phyloP scores from a whole-genome alignment of 2,113 vertebrate species.

The Theropithecus gelada region DNA sequence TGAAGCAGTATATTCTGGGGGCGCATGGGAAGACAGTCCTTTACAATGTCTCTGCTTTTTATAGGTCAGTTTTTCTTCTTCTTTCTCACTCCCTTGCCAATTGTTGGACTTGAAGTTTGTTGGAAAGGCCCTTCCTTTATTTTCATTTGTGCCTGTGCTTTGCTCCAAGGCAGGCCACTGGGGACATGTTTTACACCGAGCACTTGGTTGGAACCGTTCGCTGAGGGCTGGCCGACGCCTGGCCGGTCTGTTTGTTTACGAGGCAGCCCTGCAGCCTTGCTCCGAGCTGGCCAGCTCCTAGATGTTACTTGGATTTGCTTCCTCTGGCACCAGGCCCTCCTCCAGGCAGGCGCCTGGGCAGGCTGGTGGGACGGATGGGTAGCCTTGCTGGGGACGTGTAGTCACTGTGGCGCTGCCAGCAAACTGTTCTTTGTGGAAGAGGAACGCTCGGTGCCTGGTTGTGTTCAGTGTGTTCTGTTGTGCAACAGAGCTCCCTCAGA shows the following conservation, averaged over 20 bases:
- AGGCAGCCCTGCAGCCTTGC: neutral
- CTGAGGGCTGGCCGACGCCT: too few species aligned
- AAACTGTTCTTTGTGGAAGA: neutral
- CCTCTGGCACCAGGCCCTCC: neutral
- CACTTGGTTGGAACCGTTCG: neutral
- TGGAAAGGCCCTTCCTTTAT: neutral
- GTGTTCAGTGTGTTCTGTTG: neutral
- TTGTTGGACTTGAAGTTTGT: neutral
- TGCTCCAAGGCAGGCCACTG: neutral
- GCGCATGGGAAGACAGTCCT: neutral
- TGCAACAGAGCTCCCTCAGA: neutral
- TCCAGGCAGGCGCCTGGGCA: neutral
- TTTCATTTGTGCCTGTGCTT: neutral
- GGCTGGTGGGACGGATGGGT: neutral
- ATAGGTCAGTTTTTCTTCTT: neutral
- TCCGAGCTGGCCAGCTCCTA: neutral
- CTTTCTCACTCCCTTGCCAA: neutral
- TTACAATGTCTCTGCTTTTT: neutral
- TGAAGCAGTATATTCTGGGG: neutral
- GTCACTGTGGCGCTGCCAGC: neutral
- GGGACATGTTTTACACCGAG: neutral
- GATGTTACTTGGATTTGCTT: neutral
- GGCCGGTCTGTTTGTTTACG: neutral
- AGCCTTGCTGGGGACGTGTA: neutral
- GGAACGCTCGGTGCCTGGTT: too few species aligned